Evolutionary conservation across 2,888 invertebrate species (phyloP), one percentile per base, ranked within the genome.

Genomic region (Microchrysa polita): DNA sequence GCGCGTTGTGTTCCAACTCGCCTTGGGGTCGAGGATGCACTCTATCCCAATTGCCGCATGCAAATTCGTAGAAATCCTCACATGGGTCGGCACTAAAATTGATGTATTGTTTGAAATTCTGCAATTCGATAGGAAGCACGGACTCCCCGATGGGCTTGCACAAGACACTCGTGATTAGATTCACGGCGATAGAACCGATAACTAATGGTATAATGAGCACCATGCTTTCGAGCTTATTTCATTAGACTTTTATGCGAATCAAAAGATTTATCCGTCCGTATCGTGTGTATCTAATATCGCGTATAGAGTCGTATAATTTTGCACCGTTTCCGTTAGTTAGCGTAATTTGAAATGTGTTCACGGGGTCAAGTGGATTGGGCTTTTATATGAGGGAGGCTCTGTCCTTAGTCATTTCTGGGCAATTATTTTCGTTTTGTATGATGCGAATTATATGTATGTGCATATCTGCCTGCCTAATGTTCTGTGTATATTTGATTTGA

Each of bases 11-110:
- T 86, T 91, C 90, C 23, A 92, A 90, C 84, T 93, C 92, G 80
- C 94, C 94, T 60, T 92, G 90, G 5, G 94, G 94, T 78, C 94
- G 92, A 0, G 92, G 91, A 82, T 94, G 92, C 34, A 89, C 86
- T 57, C 88, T 87, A 18, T 90, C 88, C 93, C 93, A 94, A 79
- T 92, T 92, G 1, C 93, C 93, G 82, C 91, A 93, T 1, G 93
- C 91, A 79, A 90, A 93, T 79, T 91, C 90, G 81, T 92, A 93
- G 81, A 93, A 93, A 81, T 93, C 92, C 5, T 89, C 86, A 80
- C 93, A 93, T 0, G 93, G 93, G 79, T 92, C 88, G 2, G 87
- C 88, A 60, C 85, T 85, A n/a, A 82, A 83, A 79, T 93, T 91
- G 91, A 93, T 92, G 79, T 90, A 91, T 75, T 88, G 88, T 78